A percentile compares a stretch with the other conserved stretches of the same genome.
These are phyloP conservation scores for Eueides isabella DNA, from an alignment of 1,140 invertebrate genomes.

Conservation along the genomic window DNA sequence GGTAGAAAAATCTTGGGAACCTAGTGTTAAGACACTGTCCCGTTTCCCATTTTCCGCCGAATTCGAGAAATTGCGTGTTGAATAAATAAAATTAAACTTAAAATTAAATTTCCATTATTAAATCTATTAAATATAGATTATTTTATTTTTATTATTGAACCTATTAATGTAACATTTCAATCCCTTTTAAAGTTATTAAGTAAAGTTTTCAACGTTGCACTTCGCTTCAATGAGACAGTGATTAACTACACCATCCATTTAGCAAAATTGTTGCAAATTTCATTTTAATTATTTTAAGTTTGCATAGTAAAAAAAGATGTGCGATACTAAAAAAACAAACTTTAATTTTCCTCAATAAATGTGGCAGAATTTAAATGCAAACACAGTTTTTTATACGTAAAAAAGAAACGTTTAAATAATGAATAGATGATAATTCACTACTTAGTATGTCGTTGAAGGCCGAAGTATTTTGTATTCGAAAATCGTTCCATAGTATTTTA, in stretches of 20 bases:
- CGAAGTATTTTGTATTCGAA: background rate
- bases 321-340: background rate
- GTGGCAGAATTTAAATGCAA: background rate
- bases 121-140: no score
- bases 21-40: no score
- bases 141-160: no score
- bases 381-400: background rate
- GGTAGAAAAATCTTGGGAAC: no score
- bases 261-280: background rate
- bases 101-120: no score
- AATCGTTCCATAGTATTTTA: background rate
- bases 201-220: constrained; percentile 9
- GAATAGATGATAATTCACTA: background rate
- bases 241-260: constrained; percentile 1
- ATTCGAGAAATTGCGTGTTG: no score
- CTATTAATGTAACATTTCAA: background rate
- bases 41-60: no score
- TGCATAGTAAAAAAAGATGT: no score
- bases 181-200: background rate
- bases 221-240: background rate
- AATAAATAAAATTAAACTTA: no score
- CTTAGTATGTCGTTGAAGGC: background rate
- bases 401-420: background rate
- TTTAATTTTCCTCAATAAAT: background rate
- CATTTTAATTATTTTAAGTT: background rate